Evolutionary conservation across 2,113 vertebrate genomes (phyloP), one percentile per base, ranked within the genome.

Genomic region (Piprites chloris): DNA sequence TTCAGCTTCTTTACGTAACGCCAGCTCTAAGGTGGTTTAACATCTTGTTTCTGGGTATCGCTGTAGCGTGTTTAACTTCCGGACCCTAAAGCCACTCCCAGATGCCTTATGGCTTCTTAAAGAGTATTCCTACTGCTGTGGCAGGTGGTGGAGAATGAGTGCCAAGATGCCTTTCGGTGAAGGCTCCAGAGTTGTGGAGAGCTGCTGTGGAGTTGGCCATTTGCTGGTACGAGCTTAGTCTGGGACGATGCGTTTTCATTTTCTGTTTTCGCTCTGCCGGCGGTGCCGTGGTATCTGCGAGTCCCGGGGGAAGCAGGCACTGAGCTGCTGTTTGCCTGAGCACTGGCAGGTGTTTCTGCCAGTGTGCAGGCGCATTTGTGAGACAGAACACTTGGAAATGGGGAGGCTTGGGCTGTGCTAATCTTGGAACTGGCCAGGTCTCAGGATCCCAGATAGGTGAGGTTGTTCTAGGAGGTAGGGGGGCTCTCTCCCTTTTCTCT

Each of bases 201-300:
- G 61, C 75, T 65, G 19, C 5, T 44, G 37, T 33, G 21, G 32
- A 66, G 35, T 35, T 1, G 1, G 28, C 9, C 3, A 3, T 49
- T 55, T 89, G 75, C 55, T 75, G 4, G 8, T 30, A 41, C 1
- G 35, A 55, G 7, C 46, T 87, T 49, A 22, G 37, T 26, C n/a
- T 50, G 58, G 4, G 1, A 0, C 46, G 0, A 0, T 21, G 24
- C 5, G 0, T 39, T 93, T 81, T 79, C 8, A 1, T 67, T 35
- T 9, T 39, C 30, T 65, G 53, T 87, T 39, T 85, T 41, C 42
- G 11, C 82, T 85, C 50, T 44, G 7, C 14, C 53, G 49, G 28
- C 72, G 79, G 42, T 56, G 18, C 18, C 2, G 0, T n/a, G 28
- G 53, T 39, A 28, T n/a, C 24, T 28, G 22, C 0, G 0, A 6